Evolutionary conservation across 2,797 vertebrate species (phyloP).

Genomic region (Sebastes melanostomus): DNA sequence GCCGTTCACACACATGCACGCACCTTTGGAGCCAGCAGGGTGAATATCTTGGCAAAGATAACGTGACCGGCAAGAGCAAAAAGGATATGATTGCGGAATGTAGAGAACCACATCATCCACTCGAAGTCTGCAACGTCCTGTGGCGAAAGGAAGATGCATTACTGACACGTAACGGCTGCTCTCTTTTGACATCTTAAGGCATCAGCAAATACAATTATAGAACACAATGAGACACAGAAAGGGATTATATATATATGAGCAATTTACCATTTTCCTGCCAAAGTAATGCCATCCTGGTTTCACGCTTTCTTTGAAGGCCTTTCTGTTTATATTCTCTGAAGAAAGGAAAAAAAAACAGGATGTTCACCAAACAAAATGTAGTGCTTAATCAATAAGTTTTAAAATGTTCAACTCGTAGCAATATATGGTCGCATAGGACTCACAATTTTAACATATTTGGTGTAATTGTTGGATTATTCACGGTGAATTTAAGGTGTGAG

Average conservation of each 20-base stretch:
- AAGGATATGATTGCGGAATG: conserved; percentile 93
- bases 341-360: neutral
- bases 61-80: conserved; percentile 93
- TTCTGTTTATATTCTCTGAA: conserved; percentile 89
- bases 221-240: neutral
- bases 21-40: conserved; percentile 90
- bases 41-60: conserved; percentile 95
- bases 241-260: neutral
- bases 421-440: neutral
- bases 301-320: conserved; percentile 87
- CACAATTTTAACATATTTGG: neutral
- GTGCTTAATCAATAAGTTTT: neutral
- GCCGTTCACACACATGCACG: conserved; percentile 55
- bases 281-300: conserved; percentile 95
- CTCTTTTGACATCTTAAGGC: neutral
- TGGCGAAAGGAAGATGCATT: conserved; percentile 6
- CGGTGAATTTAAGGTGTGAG: conserved; percentile 23
- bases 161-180: neutral
- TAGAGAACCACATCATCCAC: conserved; percentile 98
- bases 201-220: neutral
- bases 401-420: neutral
- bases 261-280: conserved; percentile 94
- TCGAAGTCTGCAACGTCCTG: conserved; percentile 96
- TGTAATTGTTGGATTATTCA: conserved; percentile 29
- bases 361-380: neutral